phyloP scores from a whole-genome alignment of 2,113 vertebrate species.

The Paraplagusia blochii region DNA sequence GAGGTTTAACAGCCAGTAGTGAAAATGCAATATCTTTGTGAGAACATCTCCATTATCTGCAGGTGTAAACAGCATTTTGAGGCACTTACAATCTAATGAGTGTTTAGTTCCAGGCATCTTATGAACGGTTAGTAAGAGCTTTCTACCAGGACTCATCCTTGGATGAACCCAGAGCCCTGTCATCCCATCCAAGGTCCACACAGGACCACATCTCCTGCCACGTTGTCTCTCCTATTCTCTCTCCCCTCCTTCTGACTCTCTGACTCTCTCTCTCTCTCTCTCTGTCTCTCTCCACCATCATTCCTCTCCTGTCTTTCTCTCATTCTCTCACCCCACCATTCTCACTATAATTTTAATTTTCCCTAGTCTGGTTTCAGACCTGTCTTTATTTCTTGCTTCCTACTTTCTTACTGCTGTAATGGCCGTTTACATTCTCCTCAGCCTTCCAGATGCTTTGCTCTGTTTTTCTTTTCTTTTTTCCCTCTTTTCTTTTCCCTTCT shows the following conservation, averaged over 20 bases:
- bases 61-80: slow-evolving; percentile 52
- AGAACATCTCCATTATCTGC: background rate
- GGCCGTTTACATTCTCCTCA: background rate
- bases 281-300: slow-evolving; percentile 26
- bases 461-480: background rate
- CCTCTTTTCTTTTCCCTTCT: background rate
- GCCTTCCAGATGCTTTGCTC: background rate
- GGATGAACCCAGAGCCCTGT: slow-evolving; percentile 61
- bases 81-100: slow-evolving; percentile 40
- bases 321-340: slow-evolving; percentile 42
- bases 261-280: slow-evolving; percentile 17
- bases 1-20: slow-evolving; percentile 3
- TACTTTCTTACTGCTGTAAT: background rate
- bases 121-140: slow-evolving; percentile 19
- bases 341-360: slow-evolving; percentile 18
- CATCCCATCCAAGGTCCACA: slow-evolving; percentile 46
- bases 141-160: slow-evolving; percentile 54
- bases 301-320: slow-evolving; percentile 39
- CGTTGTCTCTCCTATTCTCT: slow-evolving; percentile 67
- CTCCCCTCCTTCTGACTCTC: slow-evolving; percentile 37
- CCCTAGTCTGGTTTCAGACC: slow-evolving; percentile 5
- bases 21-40: slow-evolving; percentile 37
- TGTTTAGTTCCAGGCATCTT: slow-evolving; percentile 44
- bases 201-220: slow-evolving; percentile 71
- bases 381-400: background rate